Percentiles rank a stretch among this genome's conserved stretches.
phyloP scores from a whole-genome alignment of 2,888 invertebrate species.

The Aproaerema taeniolella region DNA sequence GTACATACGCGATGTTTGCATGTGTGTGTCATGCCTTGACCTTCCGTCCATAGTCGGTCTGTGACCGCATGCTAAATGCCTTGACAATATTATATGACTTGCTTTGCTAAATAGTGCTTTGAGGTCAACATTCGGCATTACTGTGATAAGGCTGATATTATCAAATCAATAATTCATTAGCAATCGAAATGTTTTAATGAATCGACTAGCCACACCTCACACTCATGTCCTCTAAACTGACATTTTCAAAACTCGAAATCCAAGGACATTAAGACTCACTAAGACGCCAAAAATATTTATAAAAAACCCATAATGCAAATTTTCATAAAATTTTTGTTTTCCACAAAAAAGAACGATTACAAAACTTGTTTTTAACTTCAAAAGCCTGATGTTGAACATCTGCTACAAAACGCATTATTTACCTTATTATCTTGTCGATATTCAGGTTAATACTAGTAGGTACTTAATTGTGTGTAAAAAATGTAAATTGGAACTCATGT shows the following conservation, averaged over 20 bases:
- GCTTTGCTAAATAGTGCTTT: constrained; percentile 12
- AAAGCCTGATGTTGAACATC: too few species aligned
- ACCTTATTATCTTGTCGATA: not conserved
- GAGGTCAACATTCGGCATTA: constrained; percentile 6
- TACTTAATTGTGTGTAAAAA: too few species aligned
- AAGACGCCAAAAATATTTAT: constrained; percentile 2
- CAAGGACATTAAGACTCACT: too few species aligned
- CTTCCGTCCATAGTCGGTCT: constrained; percentile 46
- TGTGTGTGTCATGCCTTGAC: constrained; percentile 41
- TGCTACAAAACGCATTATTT: not conserved
- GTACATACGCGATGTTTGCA: constrained; percentile 13
- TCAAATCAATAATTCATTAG: too few species aligned
- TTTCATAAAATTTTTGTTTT: not conserved
- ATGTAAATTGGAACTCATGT: not conserved
- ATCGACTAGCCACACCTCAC: not conserved
- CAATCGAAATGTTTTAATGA: too few species aligned
- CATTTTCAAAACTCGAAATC: too few species aligned
- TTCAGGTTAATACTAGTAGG: too few species aligned
- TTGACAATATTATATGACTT: constrained; percentile 14
- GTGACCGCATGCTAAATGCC: constrained; percentile 42
- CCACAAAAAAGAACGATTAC: not conserved
- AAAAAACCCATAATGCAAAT: not conserved
- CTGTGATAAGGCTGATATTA: too few species aligned
- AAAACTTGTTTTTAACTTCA: not conserved
- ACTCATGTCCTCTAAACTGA: too few species aligned